Conservation (phyloP, 2,113 vertebrate species). For the Oncorhynchus gorbuscha region DNA sequence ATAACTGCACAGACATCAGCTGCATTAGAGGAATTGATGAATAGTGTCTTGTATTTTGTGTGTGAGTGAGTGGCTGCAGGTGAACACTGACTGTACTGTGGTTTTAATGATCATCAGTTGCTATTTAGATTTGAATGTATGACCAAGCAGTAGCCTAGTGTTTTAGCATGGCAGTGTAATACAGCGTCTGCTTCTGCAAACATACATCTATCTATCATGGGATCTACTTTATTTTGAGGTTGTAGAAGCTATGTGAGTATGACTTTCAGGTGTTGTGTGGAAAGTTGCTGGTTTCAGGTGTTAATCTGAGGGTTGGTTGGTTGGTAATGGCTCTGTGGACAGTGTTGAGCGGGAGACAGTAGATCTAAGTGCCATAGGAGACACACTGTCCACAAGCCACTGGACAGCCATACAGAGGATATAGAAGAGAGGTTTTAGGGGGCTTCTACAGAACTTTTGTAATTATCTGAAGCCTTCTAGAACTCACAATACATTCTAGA, state of each 20-base stretch:
- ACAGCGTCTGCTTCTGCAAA: constrained; percentile 5
- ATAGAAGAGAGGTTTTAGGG: neutral
- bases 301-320: neutral
- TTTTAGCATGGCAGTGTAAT: constrained; percentile 16
- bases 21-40: constrained; percentile 30
- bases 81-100: constrained; percentile 22
- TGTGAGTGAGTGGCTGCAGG: constrained; percentile 9
- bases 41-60: constrained; percentile 5
- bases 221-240: neutral
- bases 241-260: neutral
- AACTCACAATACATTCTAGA: neutral
- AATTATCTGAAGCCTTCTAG: neutral
- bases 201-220: neutral
- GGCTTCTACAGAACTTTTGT: too few species aligned
- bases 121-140: constrained; percentile 48
- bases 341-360: neutral
- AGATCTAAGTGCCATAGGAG: constrained; percentile 39
- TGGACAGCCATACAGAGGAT: neutral
- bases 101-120: neutral
- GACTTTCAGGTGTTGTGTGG: too few species aligned
- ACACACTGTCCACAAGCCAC: neutral
- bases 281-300: too few species aligned
- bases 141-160: neutral
- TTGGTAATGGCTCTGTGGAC: constrained; percentile 8
- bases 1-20: constrained; percentile 21